Base-by-base conservation (phyloP, 2,113 vertebrate genomes). In the Procavia capensis region DNA sequence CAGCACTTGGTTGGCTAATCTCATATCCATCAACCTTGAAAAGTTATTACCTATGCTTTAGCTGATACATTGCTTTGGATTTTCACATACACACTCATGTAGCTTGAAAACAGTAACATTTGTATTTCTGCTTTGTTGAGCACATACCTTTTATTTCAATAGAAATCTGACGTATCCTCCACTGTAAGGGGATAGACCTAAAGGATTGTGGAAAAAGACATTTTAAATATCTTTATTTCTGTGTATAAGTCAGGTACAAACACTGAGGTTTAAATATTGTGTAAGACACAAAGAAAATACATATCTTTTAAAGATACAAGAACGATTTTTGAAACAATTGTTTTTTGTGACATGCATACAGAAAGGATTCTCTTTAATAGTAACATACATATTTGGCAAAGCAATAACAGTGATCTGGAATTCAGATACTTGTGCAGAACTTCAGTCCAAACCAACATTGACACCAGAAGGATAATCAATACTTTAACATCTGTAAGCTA, bases 191-290 rank as follows among this genome's bases (percentile, higher is more conserved):
- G 0, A 70, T 11, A 24, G 2, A 34, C 3, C 54, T 66, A 4
- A 63, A 3, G 0, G 29, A 0, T 78, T 16, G 5, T 54, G 41
- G 39, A 50, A 6, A 54, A 22, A 24, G 34, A 72, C 10, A 43
- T 13, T 59, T 50, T 20, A 24, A 50, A 24, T 9, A 17, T 19
- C 47, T 47, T 8, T 66, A 36, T 61, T 66, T 29, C 1, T 78
- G 5, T 45, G 5, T 1, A 36, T 31, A 54, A 36, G 2, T 6
- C 0, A 6, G 78, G 34, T 19, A 1, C 5, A n/a, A 13, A 85
- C 9, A 8, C 24, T 64, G 9, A 1, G 25, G n/a, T 41, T 27
- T 41, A 90, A 24, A 86, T 34, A 5, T 2, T 50, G 0, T 47
- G 11, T 50, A 76, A 24, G 1, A 19, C 17, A 43, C 34, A 76